Percentiles rank a stretch among this genome's conserved stretches.
Conservation (phyloP, 1,140 invertebrate genomes). For the Cryptotermes secundus region DNA sequence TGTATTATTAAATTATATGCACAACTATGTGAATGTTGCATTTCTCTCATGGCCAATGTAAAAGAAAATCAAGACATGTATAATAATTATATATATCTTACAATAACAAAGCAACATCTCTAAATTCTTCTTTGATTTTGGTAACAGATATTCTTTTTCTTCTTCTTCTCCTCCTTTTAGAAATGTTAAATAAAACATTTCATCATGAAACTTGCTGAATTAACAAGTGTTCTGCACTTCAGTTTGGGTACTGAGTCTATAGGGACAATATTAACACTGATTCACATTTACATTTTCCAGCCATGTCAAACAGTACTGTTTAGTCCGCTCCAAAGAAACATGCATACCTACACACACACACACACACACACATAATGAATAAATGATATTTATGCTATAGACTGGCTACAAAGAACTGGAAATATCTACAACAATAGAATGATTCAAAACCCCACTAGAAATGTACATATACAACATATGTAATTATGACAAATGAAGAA, state of each 20-base stretch:
- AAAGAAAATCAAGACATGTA: not conserved
- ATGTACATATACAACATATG: not conserved
- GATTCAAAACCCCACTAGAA: not conserved
- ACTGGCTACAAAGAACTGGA: not conserved
- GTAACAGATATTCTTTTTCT: not conserved
- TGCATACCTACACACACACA: not conserved
- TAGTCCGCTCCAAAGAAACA: not conserved
- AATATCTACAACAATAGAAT: not conserved
- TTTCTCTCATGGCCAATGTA: not conserved
- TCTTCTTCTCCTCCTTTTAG: not conserved
- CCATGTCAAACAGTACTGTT: not conserved
- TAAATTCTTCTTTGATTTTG: not conserved
- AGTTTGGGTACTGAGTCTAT: not conserved
- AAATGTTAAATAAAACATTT: not conserved
- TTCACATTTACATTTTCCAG: not conserved
- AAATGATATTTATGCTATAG: slow-evolving; percentile 3
- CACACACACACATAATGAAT: not conserved
- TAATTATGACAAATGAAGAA: not conserved
- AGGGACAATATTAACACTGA: not conserved
- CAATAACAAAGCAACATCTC: slow-evolving; percentile 11
- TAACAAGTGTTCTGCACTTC: not conserved
- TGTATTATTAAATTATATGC: not conserved
- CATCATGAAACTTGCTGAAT: not conserved
- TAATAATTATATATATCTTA: not conserved
- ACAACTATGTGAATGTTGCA: not conserved